phyloP scores from a whole-genome alignment of 1,140 invertebrate genomes.

The Drosophila arizonae region DNA sequence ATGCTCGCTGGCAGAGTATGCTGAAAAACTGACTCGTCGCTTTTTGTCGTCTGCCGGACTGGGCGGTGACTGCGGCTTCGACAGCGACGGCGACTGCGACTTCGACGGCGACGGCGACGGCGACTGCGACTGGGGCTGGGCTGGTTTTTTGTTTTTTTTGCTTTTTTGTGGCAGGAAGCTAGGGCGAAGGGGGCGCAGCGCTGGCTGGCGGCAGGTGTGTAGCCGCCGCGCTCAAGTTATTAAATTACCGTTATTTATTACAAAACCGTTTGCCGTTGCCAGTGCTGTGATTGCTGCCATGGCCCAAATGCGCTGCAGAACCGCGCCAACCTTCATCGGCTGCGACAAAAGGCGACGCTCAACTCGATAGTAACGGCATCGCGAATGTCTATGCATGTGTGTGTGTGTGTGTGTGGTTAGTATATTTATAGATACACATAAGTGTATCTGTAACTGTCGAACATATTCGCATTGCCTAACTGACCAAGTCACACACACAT shows the following conservation, averaged over 20 bases:
- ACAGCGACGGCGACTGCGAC: not conserved
- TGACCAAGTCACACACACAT: constrained; percentile 23
- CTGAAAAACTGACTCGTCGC: constrained; percentile 49
- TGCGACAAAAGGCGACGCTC: constrained; percentile 9
- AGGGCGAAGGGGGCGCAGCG: constrained; percentile 12
- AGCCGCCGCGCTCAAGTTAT: constrained; percentile 67
- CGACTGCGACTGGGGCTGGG: not conserved
- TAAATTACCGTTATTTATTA: constrained; percentile 80
- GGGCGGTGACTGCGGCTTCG: not conserved
- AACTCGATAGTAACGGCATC: constrained; percentile 31
- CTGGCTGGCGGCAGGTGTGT: constrained; percentile 19
- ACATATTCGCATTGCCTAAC: constrained; percentile 32
- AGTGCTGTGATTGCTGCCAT: constrained; percentile 47
- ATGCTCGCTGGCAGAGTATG: constrained; percentile 10
- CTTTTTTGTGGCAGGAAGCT: constrained; percentile 29
- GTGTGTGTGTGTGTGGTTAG: not conserved
- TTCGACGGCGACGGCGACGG: not conserved
- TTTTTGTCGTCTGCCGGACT: constrained; percentile 54
- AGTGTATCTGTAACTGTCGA: constrained; percentile 3
- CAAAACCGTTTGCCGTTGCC: constrained; percentile 58
- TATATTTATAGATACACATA: constrained; percentile 8
- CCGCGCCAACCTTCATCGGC: constrained; percentile 52
- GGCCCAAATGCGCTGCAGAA: constrained; percentile 68
- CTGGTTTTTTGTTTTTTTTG: constrained; percentile 27
- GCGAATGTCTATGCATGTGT: not conserved